Base-by-base conservation (phyloP, 2,888 invertebrate species). In the Lasioglossum vierecki region DNA sequence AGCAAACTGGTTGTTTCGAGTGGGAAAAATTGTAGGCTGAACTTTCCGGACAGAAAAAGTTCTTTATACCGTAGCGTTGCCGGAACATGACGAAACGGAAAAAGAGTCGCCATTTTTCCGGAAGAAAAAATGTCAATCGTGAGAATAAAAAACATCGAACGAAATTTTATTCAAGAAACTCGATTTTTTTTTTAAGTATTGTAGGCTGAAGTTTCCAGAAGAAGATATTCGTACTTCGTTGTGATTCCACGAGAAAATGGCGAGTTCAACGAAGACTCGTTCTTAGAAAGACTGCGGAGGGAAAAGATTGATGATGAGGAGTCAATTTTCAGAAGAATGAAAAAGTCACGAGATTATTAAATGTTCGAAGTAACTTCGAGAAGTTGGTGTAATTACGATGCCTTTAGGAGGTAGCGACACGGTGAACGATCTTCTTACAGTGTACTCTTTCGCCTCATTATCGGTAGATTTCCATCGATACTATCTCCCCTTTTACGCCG, bases 381-480 rank as follows among this genome's bases (percentile, higher is more conserved):
- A 26, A 63, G 26, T 63, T 30, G 60, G 15, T 30, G 60, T 30
- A 63, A 63, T 63, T 63, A 63, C 30, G 30, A 5, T 15, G 15
- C 30, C 63, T 63, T 63, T 63, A 63, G 26, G 30, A 63, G 63
- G 2, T 15, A 30, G 15, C 63, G 30, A n/a, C 2, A 5, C 15
- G 63, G 30, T 30, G 63, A 30, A 30, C 22, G 66, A 66, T 66
- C 63, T 18, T 5, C 18, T 39, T 41, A 26, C 15, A 44, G 57
- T 15, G 41, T 26, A 26, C 41, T 76, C 41, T n/a, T 63, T 18
- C 60, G 26, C n/a, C 26, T 76, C 63, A 44, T 76, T 60, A 60
- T 41, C 26, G 66, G 66, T 49, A 44, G 63, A 44, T 46, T 66
- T 66, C 30, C 66, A 0, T 35, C 63, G 63, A 66, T 46, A 22